phyloP scores from a whole-genome alignment of 1,140 invertebrate species.

The Druon quercuslanigerum region DNA sequence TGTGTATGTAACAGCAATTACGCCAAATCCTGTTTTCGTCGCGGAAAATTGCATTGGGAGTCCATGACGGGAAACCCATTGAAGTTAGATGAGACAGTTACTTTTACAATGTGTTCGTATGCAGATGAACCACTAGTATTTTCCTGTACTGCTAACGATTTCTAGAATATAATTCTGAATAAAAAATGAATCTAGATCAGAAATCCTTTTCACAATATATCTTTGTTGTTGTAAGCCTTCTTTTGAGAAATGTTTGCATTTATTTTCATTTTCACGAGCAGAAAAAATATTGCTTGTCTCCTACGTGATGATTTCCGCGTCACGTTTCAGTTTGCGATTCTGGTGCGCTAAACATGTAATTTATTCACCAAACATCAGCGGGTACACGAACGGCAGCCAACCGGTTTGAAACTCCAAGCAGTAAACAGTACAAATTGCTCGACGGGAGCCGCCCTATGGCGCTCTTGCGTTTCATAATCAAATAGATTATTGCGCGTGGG shows the following conservation, averaged over 20 bases:
- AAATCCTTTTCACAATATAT: neutral
- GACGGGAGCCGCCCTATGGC: slow-evolving; percentile 7
- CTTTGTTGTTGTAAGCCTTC: neutral
- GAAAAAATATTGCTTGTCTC: slow-evolving; percentile 1
- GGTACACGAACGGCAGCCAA: slow-evolving; percentile 35
- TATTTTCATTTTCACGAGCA: neutral
- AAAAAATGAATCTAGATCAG: neutral
- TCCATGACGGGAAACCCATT: slow-evolving; percentile 39
- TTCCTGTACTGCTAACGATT: slow-evolving; percentile 2
- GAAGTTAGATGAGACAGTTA: slow-evolving; percentile 30
- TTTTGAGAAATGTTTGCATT: neutral
- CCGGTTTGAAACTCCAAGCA: slow-evolving; percentile 38
- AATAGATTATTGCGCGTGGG: slow-evolving; percentile 32
- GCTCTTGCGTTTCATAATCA: slow-evolving; percentile 32
- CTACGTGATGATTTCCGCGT: slow-evolving; percentile 9
- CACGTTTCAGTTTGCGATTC: slow-evolving; percentile 24
- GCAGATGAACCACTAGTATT: slow-evolving; percentile 6
- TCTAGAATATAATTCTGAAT: neutral
- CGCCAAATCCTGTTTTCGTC: slow-evolving; percentile 57
- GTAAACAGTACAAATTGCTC: slow-evolving; percentile 40
- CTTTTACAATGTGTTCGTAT: slow-evolving; percentile 1
- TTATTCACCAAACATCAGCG: slow-evolving; percentile 40
- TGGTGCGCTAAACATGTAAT: slow-evolving; percentile 38
- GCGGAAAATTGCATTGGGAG: slow-evolving; percentile 52
- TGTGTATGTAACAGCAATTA: slow-evolving; percentile 52